Percentiles rank a stretch among this genome's conserved stretches.
Evolutionary conservation across 2,113 vertebrate genomes (phyloP).

Genomic region (Petromus typicus): DNA sequence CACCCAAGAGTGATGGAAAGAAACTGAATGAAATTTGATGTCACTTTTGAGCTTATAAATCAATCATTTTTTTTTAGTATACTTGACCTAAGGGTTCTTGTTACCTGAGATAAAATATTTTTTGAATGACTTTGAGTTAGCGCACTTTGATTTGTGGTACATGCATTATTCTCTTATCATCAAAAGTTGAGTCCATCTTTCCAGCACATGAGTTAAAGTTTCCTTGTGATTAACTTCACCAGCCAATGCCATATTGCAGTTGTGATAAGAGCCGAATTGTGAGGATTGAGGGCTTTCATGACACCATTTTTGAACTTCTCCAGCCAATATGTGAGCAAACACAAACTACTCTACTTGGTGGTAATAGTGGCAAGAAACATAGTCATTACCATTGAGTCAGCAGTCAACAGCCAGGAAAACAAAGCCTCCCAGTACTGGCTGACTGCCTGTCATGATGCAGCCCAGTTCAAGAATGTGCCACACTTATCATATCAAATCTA

Average conservation of each 20-base stretch:
- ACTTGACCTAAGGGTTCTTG: neutral
- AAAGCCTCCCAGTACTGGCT: neutral
- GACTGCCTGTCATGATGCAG: neutral
- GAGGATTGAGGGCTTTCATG: neutral
- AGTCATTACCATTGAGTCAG: fast-evolving
- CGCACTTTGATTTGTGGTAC: neutral
- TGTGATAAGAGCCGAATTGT: neutral
- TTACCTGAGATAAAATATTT: neutral
- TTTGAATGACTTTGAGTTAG: neutral
- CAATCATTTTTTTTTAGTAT: neutral
- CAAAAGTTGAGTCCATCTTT: neutral
- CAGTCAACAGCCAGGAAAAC: neutral
- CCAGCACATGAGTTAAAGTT: neutral
- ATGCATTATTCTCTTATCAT: neutral
- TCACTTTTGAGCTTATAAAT: neutral
- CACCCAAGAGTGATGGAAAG: neutral
- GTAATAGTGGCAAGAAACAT: neutral
- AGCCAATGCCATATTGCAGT: neutral
- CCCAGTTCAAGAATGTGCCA: neutral
- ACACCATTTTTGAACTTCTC: neutral
- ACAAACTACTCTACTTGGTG: neutral
- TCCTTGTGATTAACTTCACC: neutral
- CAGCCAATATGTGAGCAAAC: neutral
- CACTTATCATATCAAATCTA: neutral
- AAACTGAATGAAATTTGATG: neutral